Evolutionary conservation across 2,113 vertebrate genomes (phyloP).

Genomic region (Pangasianodon gigas): DNA sequence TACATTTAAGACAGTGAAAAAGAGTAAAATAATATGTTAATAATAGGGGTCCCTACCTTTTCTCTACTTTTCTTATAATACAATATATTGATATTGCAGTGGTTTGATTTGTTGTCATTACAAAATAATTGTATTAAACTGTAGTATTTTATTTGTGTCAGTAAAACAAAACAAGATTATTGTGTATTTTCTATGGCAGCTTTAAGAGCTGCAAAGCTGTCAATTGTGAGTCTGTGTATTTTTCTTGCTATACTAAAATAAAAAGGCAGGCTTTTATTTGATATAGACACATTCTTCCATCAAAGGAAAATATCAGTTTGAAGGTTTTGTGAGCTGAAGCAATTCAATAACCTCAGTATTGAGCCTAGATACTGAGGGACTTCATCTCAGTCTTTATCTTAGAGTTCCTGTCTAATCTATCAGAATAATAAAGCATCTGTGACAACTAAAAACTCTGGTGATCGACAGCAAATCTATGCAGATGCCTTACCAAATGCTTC

Average conservation of each 20-base stretch:
- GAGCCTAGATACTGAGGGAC: conserved; percentile 16
- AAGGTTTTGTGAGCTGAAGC: conserved; percentile 25
- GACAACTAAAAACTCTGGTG: neutral
- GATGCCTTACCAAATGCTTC: neutral
- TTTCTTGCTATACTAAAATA: neutral
- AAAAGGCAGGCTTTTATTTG: conserved; percentile 10
- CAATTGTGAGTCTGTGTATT: neutral
- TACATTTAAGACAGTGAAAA: too few relatives aligned
- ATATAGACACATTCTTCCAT: conserved; percentile 5
- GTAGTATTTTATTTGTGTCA: neutral
- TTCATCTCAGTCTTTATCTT: conserved; percentile 14
- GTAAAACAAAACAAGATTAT: neutral
- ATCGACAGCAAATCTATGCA: neutral
- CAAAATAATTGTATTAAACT: too few relatives aligned
- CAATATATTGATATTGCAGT: neutral
- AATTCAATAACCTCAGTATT: conserved; percentile 19
- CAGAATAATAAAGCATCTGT: conserved; percentile 26
- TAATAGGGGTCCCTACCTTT: too few relatives aligned
- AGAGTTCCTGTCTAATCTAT: conserved; percentile 24
- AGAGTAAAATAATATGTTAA: too few relatives aligned
- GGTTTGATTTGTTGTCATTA: neutral
- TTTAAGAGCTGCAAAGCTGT: neutral
- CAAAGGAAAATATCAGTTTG: conserved; percentile 14
- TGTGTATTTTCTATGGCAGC: neutral
- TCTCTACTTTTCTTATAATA: too few relatives aligned